Conservation (phyloP, 2,797 vertebrate genomes). For the Coluber constrictor region DNA sequence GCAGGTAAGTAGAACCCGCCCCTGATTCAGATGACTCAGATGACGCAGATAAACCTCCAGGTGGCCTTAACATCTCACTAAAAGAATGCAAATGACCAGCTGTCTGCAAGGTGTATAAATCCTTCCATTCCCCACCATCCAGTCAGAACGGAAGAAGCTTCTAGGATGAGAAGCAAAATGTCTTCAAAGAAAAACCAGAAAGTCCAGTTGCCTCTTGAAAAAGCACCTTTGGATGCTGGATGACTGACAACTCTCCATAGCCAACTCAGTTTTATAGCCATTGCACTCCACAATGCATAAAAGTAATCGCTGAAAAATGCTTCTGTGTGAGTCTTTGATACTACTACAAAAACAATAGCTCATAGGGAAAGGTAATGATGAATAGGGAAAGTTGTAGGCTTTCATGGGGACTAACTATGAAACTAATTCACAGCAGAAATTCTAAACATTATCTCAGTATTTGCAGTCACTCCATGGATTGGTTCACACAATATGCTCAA, state of each 20-base stretch:
- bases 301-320: not conserved
- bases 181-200: not conserved
- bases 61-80: not conserved
- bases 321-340: not conserved
- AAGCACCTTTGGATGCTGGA: not conserved
- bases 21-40: too few species aligned
- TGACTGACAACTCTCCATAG: not conserved
- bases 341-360: conserved; percentile 46
- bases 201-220: not conserved
- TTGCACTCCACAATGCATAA: not conserved
- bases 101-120: not conserved
- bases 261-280: not conserved
- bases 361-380: conserved; percentile 39
- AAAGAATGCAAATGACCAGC: not conserved
- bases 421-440: not conserved
- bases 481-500: not conserved
- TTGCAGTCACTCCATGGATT: not conserved
- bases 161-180: not conserved
- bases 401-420: not conserved
- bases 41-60: not conserved
- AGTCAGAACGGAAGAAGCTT: not conserved
- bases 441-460: not conserved
- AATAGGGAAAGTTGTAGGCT: not conserved
- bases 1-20: too few species aligned
- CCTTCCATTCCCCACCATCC: not conserved